Conservation (phyloP, 2,888 invertebrate genomes). For the Oligia strigilis region DNA sequence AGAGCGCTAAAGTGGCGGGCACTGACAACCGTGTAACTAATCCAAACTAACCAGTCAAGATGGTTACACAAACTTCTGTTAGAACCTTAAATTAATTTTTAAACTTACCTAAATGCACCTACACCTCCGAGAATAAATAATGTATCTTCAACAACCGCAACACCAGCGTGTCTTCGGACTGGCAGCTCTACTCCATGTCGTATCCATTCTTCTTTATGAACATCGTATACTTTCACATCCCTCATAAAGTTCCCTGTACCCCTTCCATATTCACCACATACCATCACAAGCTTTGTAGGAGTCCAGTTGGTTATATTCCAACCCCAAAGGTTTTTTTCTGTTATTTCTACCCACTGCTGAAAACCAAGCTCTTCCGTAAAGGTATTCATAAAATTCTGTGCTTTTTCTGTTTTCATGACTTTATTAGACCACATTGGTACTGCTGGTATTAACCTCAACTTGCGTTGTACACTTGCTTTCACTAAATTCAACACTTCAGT, state of each 20-base stretch:
- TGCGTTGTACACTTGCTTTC: conserved; percentile 73
- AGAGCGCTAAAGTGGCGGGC: not conserved
- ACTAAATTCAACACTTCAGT: conserved; percentile 76
- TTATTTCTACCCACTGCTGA: conserved; percentile 81
- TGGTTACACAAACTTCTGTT: not conserved
- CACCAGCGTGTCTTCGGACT: conserved; percentile 80
- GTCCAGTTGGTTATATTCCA: conserved; percentile 85
- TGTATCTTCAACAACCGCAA: conserved; percentile 77
- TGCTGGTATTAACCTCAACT: conserved; percentile 71
- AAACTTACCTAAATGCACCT: conserved; percentile 85
- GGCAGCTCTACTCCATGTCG: conserved; percentile 81
- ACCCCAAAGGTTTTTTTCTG: conserved; percentile 84
- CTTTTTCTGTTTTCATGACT: conserved; percentile 71
- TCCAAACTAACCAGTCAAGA: not conserved
- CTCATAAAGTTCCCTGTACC: conserved; percentile 82
- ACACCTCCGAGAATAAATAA: conserved; percentile 84
- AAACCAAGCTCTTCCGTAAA: conserved; percentile 76
- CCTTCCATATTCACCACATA: conserved; percentile 83
- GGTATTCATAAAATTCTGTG: conserved; percentile 77
- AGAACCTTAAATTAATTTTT: not conserved
- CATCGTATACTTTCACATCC: conserved; percentile 83
- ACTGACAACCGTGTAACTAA: not conserved
- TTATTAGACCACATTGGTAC: conserved; percentile 76
- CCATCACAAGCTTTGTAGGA: conserved; percentile 78
- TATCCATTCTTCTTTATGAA: conserved; percentile 80